Evolutionary conservation across 2,797 vertebrate species (phyloP), one percentile per base, ranked within the genome.

Genomic region (Moxostoma hubbsi): DNA sequence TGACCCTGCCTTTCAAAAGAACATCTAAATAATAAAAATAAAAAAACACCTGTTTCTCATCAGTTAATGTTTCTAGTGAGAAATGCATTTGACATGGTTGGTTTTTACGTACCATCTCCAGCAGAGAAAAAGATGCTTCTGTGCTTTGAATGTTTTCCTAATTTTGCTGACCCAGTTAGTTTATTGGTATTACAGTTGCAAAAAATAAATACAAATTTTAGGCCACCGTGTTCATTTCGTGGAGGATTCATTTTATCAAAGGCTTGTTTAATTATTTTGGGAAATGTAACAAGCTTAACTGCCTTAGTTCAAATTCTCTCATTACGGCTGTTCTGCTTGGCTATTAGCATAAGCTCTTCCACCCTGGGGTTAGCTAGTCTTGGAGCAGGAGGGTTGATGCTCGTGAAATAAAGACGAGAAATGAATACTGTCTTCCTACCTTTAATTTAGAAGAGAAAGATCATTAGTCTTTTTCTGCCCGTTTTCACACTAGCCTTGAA

Each of bases 101-200:
- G 15, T 75, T 55, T 75, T n/a, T 11, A 49, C 66, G 15, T 9
- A 11, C 13, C 5, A 15, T 11, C 15, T 67, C 16, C 43, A 66
- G 43, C 9, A 9, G 9, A 18, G 11, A 9, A 15, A 57, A 57
- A 16, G 6, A 66, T 66, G 45, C 3, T 12, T 53, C 16, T 75
- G 12, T 78, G 80, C 71, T 61, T 16, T n/a, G 2, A 54, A 45
- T 45, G 1, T 69, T 15, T 43, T 59, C 65, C 51, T 67, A 16
- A 58, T 73, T 65, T 59, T 61, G 18, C 54, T 64, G 76, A 85
- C 58, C 77, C 67, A 73, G 9, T 76, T 77, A 80, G 67, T 82
- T 80, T 78, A 74, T 62, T 45, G n/a, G 47, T 36, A 43, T 45
- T 69, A 65, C 51, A 68, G 61, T 75, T 64, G 5, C 18, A 67